Evolutionary conservation across 2,113 vertebrate species (phyloP).

Genomic region (Collichthys lucidus): DNA sequence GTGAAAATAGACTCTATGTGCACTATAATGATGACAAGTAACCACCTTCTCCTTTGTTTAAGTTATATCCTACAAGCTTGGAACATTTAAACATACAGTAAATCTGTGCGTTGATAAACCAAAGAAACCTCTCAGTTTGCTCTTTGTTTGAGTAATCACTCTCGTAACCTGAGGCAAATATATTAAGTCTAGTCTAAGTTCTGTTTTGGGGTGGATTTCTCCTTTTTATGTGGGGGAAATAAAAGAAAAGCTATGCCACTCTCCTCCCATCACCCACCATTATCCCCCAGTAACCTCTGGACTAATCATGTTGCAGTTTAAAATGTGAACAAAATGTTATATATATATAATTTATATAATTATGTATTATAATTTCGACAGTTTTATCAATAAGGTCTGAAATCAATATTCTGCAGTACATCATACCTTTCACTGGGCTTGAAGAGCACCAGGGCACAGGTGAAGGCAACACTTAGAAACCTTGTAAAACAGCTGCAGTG

Average conservation of each 20-base stretch:
- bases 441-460: not conserved
- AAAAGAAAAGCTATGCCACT: constrained; percentile 10
- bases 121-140: not conserved
- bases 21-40: not conserved
- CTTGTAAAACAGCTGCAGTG: not conserved
- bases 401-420: not conserved
- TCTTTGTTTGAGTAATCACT: not conserved
- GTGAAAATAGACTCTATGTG: not conserved
- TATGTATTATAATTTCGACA: not conserved
- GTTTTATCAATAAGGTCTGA: constrained; percentile 1
- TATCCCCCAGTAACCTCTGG: constrained; percentile 1
- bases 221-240: not conserved
- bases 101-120: not conserved
- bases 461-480: not conserved
- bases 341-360: too few relatives aligned
- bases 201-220: constrained; percentile 32
- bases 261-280: constrained; percentile 25
- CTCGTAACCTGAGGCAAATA: not conserved
- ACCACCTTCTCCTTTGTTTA: not conserved
- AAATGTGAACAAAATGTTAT: not conserved
- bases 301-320: not conserved
- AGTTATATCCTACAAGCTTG: not conserved
- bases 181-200: not conserved
- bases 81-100: not conserved
- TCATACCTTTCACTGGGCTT: not conserved